These are phyloP conservation scores for Luidia sarsii DNA, from an alignment of 53 echinoderm and acorn worm genomes.

Conservation along the genomic window DNA sequence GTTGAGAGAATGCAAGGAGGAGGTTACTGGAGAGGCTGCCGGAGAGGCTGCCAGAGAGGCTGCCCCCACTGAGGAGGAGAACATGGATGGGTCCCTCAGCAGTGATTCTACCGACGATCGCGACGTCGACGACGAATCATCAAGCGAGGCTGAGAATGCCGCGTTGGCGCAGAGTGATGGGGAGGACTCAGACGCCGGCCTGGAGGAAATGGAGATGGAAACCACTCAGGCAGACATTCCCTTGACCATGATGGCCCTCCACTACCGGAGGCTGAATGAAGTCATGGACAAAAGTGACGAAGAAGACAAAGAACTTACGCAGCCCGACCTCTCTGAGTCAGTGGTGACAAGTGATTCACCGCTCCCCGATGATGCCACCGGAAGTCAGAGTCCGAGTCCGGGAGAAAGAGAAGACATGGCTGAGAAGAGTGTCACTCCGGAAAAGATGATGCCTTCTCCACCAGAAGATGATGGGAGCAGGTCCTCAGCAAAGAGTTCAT, in stretches of 20 bases:
- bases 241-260: constrained; percentile 22
- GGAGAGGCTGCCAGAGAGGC: background rate
- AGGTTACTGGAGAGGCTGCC: background rate
- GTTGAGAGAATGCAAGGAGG: background rate
- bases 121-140: background rate
- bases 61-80: constrained; percentile 17
- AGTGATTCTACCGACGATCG: constrained; percentile 3
- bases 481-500: background rate
- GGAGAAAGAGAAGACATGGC: background rate
- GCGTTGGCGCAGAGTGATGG: constrained; percentile 3
- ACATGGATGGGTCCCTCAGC: too few relatives aligned
- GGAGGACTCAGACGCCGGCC: background rate
- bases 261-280: constrained; percentile 26
- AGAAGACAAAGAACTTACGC: background rate
- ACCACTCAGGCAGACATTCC: constrained; percentile 12
- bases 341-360: background rate
- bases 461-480: background rate
- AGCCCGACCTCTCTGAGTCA: too few relatives aligned
- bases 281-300: background rate
- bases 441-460: too few relatives aligned
- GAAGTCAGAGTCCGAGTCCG: background rate
- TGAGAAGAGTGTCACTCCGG: too few relatives aligned
- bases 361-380: background rate
- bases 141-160: constrained; percentile 1
- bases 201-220: background rate